Evolutionary conservation across 1,140 invertebrate genomes (phyloP).

Genomic region (Meloidogyne hapla): DNA sequence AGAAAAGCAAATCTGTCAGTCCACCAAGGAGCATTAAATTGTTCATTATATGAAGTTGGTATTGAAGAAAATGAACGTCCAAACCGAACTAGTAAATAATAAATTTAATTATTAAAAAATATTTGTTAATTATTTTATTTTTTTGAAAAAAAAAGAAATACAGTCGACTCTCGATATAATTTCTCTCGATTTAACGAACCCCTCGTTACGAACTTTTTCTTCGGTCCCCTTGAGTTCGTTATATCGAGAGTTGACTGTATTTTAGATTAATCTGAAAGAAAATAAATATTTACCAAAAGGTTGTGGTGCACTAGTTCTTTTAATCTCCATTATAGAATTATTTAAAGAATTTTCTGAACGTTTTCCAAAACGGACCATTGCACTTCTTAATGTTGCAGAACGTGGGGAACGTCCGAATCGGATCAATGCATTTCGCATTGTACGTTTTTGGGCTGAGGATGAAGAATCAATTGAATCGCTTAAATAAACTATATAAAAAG

Average conservation of each 20-base stretch:
- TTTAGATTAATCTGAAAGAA: neutral
- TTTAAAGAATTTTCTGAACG: conserved; percentile 17
- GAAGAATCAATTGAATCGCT: neutral
- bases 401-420: conserved; percentile 39
- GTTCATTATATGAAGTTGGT: neutral
- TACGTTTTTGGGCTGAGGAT: conserved; percentile 26
- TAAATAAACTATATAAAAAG: no score
- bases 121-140: neutral
- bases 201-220: no score
- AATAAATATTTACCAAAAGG: conserved; percentile 43
- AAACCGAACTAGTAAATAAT: conserved; percentile 29
- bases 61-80: conserved; percentile 26
- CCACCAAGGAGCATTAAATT: neutral
- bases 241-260: no score
- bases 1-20: neutral
- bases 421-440: conserved; percentile 38
- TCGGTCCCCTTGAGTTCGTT: no score
- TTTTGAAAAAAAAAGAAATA: neutral
- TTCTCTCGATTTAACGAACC: no score
- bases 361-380: conserved; percentile 34
- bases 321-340: conserved; percentile 25
- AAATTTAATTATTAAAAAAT: neutral
- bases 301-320: conserved; percentile 39
- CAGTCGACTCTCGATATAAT: no score
- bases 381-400: conserved; percentile 26